phyloP scores from a whole-genome alignment of 2,888 invertebrate species.

The Apocheima hispidaria region DNA sequence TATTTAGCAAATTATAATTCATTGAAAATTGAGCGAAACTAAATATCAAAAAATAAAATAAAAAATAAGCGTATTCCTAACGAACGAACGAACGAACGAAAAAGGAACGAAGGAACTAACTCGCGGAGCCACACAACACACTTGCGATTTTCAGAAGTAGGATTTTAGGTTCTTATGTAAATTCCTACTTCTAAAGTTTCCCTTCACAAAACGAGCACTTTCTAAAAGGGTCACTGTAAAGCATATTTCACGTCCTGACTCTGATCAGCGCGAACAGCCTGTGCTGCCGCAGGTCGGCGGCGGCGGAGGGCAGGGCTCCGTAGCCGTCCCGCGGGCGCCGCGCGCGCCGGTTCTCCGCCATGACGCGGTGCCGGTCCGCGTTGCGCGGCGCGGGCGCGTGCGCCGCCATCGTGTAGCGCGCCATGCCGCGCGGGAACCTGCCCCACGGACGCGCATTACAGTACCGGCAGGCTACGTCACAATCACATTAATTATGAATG shows the following conservation, averaged over 20 bases:
- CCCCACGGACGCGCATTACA: background rate
- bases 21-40: background rate
- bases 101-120: background rate
- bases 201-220: too few relatives aligned
- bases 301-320: slow-evolving; percentile 51
- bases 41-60: background rate
- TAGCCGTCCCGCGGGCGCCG: slow-evolving; percentile 46
- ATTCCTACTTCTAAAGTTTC: too few relatives aligned
- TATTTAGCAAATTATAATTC: background rate
- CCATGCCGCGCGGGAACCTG: slow-evolving; percentile 70
- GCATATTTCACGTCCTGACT: slow-evolving; percentile 55
- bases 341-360: slow-evolving; percentile 55
- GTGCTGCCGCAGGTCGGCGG: slow-evolving; percentile 52
- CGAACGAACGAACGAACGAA: background rate
- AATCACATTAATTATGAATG: too few relatives aligned
- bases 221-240: too few relatives aligned
- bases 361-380: slow-evolving; percentile 52
- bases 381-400: slow-evolving; percentile 67
- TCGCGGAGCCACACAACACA: too few relatives aligned
- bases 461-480: too few relatives aligned
- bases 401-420: slow-evolving; percentile 75
- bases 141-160: background rate
- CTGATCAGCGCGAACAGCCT: slow-evolving; percentile 68
- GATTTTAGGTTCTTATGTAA: too few relatives aligned
- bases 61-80: background rate